phyloP scores from a whole-genome alignment of 2,113 vertebrate species.

The Forbesichthys papilliferus region DNA sequence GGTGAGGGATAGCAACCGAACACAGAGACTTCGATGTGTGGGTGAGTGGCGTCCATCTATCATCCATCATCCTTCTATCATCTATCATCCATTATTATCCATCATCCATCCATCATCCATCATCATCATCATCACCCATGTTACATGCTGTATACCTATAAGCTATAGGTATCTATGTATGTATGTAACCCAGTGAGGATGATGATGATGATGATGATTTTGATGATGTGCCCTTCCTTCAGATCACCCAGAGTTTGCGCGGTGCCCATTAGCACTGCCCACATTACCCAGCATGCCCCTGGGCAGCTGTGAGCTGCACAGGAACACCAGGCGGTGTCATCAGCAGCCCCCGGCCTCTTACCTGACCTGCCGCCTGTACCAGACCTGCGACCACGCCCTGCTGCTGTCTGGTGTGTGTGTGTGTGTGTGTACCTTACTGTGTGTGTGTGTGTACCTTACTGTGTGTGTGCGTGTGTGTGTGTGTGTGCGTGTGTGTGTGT shows the following conservation, averaged over 20 bases:
- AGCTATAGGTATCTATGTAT: not conserved
- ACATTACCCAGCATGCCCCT: slow-evolving; percentile 60
- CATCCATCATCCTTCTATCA: not conserved
- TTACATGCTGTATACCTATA: too few relatives aligned
- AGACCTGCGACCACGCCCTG: slow-evolving; percentile 83
- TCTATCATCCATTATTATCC: not conserved
- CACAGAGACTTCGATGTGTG: slow-evolving; percentile 77
- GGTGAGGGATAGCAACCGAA: slow-evolving; percentile 70
- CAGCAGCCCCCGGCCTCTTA: slow-evolving; percentile 76
- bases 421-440: not conserved
- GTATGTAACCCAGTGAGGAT: not conserved
- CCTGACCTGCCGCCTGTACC: slow-evolving; percentile 81
- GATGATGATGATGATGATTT: not conserved
- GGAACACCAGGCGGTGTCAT: slow-evolving; percentile 82
- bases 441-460: not conserved
- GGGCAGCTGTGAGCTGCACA: slow-evolving; percentile 81
- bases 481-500: not conserved
- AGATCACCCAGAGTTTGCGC: slow-evolving; percentile 77
- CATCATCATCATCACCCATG: not conserved
- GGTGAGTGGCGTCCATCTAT: slow-evolving; percentile 60
- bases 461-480: not conserved
- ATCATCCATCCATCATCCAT: not conserved
- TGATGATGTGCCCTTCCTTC: not conserved
- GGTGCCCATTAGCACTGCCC: slow-evolving; percentile 72
- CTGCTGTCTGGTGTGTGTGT: slow-evolving; percentile 74